A percentile compares a stretch with the other conserved stretches of the same genome.
Evolutionary conservation across 2,888 invertebrate species (phyloP).

Genomic region (Emmelina monodactyla): DNA sequence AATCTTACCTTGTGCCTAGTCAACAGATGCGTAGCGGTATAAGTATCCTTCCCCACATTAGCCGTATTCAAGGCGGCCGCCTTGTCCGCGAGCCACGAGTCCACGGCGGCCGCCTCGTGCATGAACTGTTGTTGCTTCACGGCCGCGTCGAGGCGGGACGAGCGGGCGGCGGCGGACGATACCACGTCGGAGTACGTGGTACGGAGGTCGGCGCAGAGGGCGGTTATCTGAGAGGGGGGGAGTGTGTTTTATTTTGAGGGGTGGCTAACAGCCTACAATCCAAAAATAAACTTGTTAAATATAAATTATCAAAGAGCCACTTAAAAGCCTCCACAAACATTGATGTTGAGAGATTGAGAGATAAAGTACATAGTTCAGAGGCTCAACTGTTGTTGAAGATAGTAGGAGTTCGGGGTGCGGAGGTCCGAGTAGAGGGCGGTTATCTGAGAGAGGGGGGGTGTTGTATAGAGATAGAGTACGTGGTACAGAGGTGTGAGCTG

Average conservation of each 20-base stretch:
- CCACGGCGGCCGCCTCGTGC: constrained; percentile 90
- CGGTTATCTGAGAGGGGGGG: constrained; percentile 52
- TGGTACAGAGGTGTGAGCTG: no score
- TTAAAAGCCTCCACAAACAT: no score
- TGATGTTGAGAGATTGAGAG: no score
- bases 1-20: constrained; percentile 87
- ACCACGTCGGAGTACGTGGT: constrained; percentile 25
- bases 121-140: constrained; percentile 91
- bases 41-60: constrained; percentile 89
- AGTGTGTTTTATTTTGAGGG: no score
- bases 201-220: neutral
- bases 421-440: neutral
- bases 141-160: constrained; percentile 82
- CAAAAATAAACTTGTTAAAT: no score
- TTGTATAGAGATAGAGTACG: no score
- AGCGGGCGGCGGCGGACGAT: constrained; percentile 74
- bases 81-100: constrained; percentile 91
- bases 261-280: no score
- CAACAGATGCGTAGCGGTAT: constrained; percentile 89
- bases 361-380: no score
- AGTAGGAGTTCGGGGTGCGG: neutral
- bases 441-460: constrained; percentile 59
- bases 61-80: constrained; percentile 81
- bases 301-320: no score
- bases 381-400: no score